Evolutionary conservation across 2,797 vertebrate species (phyloP).

Genomic region (Brachymystax lenok): DNA sequence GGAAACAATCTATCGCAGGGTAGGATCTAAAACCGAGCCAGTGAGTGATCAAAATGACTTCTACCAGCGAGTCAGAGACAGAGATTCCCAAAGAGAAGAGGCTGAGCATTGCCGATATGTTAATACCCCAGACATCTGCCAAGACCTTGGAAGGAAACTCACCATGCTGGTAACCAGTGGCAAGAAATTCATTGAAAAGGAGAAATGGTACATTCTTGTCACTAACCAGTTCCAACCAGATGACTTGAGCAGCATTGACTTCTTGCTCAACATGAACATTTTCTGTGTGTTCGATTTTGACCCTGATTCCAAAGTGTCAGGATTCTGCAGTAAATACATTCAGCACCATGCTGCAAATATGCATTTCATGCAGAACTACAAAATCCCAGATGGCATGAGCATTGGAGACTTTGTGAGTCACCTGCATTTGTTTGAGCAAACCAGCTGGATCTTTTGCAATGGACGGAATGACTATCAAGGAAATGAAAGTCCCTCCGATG

Average conservation of each 20-base stretch:
- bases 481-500: constrained; percentile 74
- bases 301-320: constrained; percentile 76
- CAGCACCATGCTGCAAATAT: constrained; percentile 71
- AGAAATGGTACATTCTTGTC: constrained; percentile 80
- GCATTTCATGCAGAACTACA: constrained; percentile 79
- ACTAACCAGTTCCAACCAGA: constrained; percentile 75
- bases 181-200: constrained; percentile 79
- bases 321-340: constrained; percentile 76
- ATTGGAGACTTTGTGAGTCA: constrained; percentile 63
- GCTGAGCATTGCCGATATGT: constrained; percentile 65
- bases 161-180: constrained; percentile 74
- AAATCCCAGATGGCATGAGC: constrained; percentile 53
- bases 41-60: constrained; percentile 70
- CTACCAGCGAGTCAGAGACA: constrained; percentile 56
- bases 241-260: constrained; percentile 70
- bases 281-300: constrained; percentile 88
- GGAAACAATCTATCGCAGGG: constrained; percentile 62
- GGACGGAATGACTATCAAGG: constrained; percentile 53
- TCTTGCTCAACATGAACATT: constrained; percentile 78
- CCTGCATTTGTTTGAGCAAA: constrained; percentile 78
- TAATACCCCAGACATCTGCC: constrained; percentile 32
- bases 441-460: constrained; percentile 84
- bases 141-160: constrained; percentile 80
- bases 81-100: constrained; percentile 74
- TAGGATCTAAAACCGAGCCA: constrained; percentile 78